These are phyloP conservation scores for Hirudinaria manillensis DNA, from an alignment of 2,888 invertebrate species.

Conservation along the genomic window DNA sequence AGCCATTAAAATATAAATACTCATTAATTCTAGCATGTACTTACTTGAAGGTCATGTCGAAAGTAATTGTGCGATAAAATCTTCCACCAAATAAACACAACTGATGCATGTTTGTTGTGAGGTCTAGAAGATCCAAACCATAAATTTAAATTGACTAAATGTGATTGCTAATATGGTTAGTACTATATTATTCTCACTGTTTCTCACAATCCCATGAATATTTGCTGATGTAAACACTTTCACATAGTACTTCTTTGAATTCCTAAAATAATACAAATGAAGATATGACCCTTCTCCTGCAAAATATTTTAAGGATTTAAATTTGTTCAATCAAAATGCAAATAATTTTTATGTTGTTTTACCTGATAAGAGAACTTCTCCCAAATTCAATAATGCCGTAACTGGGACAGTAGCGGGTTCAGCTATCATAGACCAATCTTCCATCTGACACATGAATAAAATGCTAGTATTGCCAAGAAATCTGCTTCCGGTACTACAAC, in stretches of 20 bases:
- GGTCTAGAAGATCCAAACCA: not conserved
- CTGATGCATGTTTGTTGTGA: not conserved
- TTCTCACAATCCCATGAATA: constrained; percentile 24
- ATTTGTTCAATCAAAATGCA: no score
- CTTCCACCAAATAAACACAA: constrained; percentile 42
- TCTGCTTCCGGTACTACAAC: no score
- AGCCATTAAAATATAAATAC: not conserved
- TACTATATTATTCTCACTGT: not conserved
- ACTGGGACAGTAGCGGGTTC: constrained; percentile 11
- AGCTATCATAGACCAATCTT: not conserved
- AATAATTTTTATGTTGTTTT: not conserved
- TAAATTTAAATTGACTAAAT: not conserved
- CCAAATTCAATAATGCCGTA: constrained; percentile 17
- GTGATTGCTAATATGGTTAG: not conserved
- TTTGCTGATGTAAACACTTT: constrained; percentile 19
- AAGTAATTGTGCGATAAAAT: constrained; percentile 36
- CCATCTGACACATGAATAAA: no score
- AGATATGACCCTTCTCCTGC: constrained; percentile 23
- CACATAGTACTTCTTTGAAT: not conserved
- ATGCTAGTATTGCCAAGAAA: no score
- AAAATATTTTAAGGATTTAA: constrained; percentile 1
- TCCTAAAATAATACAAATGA: constrained; percentile 21
- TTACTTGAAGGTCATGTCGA: constrained; percentile 18
- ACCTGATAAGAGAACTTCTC: constrained; percentile 18
- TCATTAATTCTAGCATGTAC: not conserved